These are phyloP conservation scores for Eumacrocentrus americanus DNA, from an alignment of 2,888 invertebrate species.

Conservation along the genomic window DNA sequence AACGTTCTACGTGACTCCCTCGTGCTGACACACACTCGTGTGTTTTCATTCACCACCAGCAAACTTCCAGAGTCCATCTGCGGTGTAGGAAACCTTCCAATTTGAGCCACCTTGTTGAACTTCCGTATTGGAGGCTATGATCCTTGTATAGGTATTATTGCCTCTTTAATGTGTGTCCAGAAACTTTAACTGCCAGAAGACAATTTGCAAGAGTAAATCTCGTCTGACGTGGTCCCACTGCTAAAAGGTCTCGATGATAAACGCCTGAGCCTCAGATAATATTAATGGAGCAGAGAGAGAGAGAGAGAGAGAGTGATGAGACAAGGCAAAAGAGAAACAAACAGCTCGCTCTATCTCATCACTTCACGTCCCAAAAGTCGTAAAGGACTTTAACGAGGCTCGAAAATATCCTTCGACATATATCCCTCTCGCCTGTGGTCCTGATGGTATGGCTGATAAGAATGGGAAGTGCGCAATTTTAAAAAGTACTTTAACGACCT, in stretches of 20 bases:
- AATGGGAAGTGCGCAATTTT: not conserved
- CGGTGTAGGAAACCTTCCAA: too few species aligned
- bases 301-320: too few species aligned
- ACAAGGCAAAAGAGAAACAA: too few species aligned
- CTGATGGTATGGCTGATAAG: not conserved
- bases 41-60: conserved; percentile 19
- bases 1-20: conserved; percentile 48
- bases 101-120: not conserved
- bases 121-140: too few species aligned
- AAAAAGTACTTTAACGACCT: not conserved
- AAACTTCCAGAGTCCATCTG: not conserved
- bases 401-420: not conserved
- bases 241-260: conserved; percentile 13
- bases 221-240: too few species aligned
- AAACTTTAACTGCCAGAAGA: not conserved
- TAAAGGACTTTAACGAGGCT: conserved; percentile 9
- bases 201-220: not conserved
- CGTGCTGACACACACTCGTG: conserved; percentile 1
- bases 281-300: conserved; percentile 12
- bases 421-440: not conserved
- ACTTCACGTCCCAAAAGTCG: not conserved
- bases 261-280: conserved; percentile 11
- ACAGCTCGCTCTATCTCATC: conserved; percentile 4
- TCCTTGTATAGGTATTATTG: too few species aligned
- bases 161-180: not conserved